Conservation (phyloP, 2,797 vertebrate genomes). For the Ptychadena robeensis region DNA sequence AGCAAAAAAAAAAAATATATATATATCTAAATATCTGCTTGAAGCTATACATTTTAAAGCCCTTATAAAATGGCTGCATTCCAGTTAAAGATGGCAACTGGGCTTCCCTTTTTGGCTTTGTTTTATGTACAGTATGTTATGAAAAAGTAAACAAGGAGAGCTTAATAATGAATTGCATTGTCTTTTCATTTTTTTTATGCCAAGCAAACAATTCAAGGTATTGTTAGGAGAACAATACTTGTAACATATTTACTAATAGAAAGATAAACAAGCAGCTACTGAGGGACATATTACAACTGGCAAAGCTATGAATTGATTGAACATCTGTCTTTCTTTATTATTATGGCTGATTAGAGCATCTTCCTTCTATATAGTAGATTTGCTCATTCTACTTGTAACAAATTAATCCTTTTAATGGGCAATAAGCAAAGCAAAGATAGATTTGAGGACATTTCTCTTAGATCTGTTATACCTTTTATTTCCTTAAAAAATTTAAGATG, state of each 20-base stretch:
- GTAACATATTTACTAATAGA: not conserved
- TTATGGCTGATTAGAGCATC: not conserved
- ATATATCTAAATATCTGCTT: too few relatives aligned
- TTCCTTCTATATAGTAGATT: not conserved
- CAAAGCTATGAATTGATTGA: not conserved
- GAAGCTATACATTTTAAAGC: too few relatives aligned
- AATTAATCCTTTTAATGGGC: conserved; percentile 6
- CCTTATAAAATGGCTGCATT: too few relatives aligned
- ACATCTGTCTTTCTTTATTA: not conserved
- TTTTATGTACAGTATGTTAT: too few relatives aligned
- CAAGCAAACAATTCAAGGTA: not conserved
- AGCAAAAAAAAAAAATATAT: too few relatives aligned
- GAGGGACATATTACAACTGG: not conserved
- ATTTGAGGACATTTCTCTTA: conserved; percentile 2
- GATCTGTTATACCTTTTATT: not conserved
- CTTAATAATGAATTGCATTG: not conserved
- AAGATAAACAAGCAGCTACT: not conserved
- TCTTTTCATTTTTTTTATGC: not conserved
- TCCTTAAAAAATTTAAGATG: not conserved
- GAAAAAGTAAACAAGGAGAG: not conserved
- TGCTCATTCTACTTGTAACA: not conserved
- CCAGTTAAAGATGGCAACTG: too few relatives aligned
- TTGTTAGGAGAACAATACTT: conserved; percentile 2
- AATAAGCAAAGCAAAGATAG: not conserved
- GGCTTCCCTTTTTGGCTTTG: too few relatives aligned